Percentiles rank a stretch among this genome's conserved stretches.
These are phyloP conservation scores for Thereva unica DNA, from an alignment of 2,888 invertebrate genomes.

Conservation along the genomic window DNA sequence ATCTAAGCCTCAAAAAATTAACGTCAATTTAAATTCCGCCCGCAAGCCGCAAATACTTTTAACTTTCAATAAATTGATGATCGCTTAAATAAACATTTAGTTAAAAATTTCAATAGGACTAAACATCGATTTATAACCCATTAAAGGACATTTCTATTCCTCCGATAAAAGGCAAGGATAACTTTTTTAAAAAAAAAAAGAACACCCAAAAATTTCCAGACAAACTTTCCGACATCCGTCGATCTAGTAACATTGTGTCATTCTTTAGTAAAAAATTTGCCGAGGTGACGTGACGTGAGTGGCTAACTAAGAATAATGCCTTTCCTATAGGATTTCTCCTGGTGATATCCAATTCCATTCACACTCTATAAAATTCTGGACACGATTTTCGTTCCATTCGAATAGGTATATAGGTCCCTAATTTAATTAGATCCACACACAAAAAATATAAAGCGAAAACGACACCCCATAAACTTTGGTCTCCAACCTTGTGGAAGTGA, in stretches of 20 bases:
- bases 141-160: too few relatives aligned
- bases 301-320: conserved; percentile 8
- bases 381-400: conserved; percentile 8
- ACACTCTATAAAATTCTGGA: conserved; percentile 17
- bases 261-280: neutral
- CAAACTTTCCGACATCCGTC: neutral
- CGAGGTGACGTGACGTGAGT: conserved; percentile 12
- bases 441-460: neutral
- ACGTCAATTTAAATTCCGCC: too few relatives aligned
- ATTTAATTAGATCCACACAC: conserved; percentile 9
- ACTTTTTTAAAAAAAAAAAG: too few relatives aligned
- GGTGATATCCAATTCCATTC: conserved; percentile 3
- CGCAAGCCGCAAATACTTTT: too few relatives aligned
- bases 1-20: too few relatives aligned
- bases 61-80: too few relatives aligned
- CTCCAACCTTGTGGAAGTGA: too few relatives aligned
- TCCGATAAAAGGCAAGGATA: too few relatives aligned
- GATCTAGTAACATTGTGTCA: neutral
- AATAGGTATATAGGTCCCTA: conserved; percentile 3
- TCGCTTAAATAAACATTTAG: too few relatives aligned
- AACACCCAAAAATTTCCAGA: neutral
- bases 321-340: neutral
- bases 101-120: too few relatives aligned
- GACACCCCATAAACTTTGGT: neutral
- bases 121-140: too few relatives aligned